Evolutionary conservation across 2,888 invertebrate genomes (phyloP).

Genomic region (Hemicrepidius hirtus): DNA sequence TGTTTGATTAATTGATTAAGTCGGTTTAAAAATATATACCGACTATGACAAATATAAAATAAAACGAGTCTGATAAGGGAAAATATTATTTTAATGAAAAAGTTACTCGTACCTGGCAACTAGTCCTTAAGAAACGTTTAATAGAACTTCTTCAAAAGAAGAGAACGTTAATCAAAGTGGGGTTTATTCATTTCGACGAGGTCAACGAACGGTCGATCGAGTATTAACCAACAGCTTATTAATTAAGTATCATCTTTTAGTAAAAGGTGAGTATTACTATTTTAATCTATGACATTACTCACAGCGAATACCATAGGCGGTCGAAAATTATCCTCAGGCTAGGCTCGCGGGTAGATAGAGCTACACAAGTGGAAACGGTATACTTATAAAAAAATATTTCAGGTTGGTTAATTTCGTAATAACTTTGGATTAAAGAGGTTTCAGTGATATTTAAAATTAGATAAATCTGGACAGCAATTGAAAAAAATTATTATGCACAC

Average conservation of each 20-base stretch:
- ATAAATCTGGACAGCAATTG: too few relatives aligned
- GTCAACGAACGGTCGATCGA: conserved; percentile 31
- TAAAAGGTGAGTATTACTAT: conserved; percentile 17
- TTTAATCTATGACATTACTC: conserved; percentile 4
- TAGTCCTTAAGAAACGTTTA: conserved; percentile 12
- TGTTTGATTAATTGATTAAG: too few relatives aligned
- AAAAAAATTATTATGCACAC: too few relatives aligned
- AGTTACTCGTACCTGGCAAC: conserved; percentile 18
- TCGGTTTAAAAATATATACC: too few relatives aligned
- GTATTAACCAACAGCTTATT: conserved; percentile 29
- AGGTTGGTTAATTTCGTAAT: background rate
- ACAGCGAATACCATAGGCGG: background rate
- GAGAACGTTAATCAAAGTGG: conserved; percentile 14
- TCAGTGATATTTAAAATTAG: too few relatives aligned
- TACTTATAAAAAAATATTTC: too few relatives aligned
- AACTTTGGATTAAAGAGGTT: too few relatives aligned
- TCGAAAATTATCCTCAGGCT: background rate
- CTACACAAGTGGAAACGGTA: too few relatives aligned
- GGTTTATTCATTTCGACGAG: conserved; percentile 26
- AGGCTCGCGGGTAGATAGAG: background rate
- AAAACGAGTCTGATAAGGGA: too few relatives aligned
- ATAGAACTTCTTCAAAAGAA: conserved; percentile 28
- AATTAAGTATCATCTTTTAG: conserved; percentile 25
- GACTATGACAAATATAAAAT: too few relatives aligned
- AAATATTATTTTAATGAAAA: too few relatives aligned